Evolutionary conservation across 2,888 invertebrate species (phyloP).

Genomic region (Elegia similella): DNA sequence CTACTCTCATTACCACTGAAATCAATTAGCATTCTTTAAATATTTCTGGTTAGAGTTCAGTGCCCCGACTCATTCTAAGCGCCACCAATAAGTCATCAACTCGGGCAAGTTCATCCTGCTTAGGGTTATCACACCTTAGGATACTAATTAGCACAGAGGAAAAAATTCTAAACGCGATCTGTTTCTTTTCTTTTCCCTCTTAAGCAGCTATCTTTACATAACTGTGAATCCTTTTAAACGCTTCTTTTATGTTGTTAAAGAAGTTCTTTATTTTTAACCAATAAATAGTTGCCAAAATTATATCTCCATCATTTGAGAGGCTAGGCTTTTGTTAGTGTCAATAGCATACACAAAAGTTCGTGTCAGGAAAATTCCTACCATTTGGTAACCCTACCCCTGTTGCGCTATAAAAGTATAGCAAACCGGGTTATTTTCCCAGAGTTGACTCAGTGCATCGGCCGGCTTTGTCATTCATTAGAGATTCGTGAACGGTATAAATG

Average conservation of each 20-base stretch:
- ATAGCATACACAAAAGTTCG: no score
- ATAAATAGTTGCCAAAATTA: no score
- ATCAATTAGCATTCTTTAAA: not conserved
- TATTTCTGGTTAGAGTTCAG: not conserved
- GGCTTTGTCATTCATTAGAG: not conserved
- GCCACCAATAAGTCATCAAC: not conserved
- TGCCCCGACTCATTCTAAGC: not conserved
- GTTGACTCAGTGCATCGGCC: conserved; percentile 4
- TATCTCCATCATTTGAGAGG: no score
- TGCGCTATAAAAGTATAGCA: not conserved
- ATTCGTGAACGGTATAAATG: conserved; percentile 36
- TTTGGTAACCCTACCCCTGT: not conserved
- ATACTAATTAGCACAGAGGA: not conserved
- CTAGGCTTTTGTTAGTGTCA: no score
- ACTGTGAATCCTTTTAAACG: no score
- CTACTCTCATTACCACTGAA: not conserved
- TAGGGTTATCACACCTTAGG: not conserved
- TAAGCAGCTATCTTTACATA: no score
- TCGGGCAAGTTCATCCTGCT: not conserved
- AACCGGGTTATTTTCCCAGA: not conserved
- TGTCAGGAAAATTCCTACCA: not conserved
- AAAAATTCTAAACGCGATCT: no score
- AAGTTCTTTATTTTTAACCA: no score
- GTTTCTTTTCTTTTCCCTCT: not conserved
- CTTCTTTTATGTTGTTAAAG: no score